These are phyloP conservation scores for Boleophthalmus pectinirostris DNA, from an alignment of 2,113 vertebrate genomes.

Conservation along the genomic window DNA sequence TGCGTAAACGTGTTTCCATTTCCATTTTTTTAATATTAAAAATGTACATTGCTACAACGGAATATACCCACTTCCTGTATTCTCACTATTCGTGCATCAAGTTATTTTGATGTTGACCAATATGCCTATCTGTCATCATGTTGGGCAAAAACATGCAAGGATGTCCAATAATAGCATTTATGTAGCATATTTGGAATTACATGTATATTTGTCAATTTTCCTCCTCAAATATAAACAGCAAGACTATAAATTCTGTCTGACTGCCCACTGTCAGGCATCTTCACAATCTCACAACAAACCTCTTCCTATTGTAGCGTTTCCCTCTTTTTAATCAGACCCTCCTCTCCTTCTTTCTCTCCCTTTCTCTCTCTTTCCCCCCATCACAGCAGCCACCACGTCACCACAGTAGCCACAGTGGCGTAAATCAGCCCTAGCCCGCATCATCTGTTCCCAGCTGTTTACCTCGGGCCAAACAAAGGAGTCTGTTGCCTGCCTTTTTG, in stretches of 20 bases:
- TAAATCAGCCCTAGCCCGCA: constrained; percentile 66
- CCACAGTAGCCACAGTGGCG: constrained; percentile 57
- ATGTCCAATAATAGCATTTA: too few relatives aligned
- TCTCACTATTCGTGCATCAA: too few relatives aligned
- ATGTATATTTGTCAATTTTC: too few relatives aligned
- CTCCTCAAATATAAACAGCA: too few relatives aligned
- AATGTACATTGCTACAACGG: too few relatives aligned
- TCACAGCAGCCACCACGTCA: constrained; percentile 61
- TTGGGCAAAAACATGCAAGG: too few relatives aligned
- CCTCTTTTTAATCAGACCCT: constrained; percentile 22
- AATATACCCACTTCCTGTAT: too few relatives aligned
- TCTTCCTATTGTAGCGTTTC: constrained; percentile 1
- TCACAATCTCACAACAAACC: constrained; percentile 33
- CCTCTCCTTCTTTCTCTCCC: constrained; percentile 3
- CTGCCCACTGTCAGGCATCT: constrained; percentile 25
- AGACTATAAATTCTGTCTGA: neutral
- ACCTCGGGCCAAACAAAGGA: constrained; percentile 76
- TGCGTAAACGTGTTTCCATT: too few relatives aligned
- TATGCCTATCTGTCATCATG: too few relatives aligned
- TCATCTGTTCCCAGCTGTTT: constrained; percentile 77
- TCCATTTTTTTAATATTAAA: too few relatives aligned
- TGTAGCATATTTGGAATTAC: too few relatives aligned
- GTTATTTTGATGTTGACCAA: too few relatives aligned
- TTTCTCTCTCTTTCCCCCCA: constrained; percentile 47
- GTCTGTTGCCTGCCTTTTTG: constrained; percentile 68